phyloP scores from a whole-genome alignment of 2,888 invertebrate genomes.

The Antitype chi region DNA sequence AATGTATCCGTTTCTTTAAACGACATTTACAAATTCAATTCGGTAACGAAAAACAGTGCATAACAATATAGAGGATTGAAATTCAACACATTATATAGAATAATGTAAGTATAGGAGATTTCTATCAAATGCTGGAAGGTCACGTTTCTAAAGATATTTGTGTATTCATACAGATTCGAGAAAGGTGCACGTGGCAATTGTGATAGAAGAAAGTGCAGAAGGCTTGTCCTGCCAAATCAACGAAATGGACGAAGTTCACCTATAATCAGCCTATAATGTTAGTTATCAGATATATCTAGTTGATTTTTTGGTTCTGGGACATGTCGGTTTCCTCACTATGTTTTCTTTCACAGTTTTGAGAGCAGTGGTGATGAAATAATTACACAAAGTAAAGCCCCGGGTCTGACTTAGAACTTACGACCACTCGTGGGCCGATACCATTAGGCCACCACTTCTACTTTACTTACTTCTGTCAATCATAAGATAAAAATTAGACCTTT shows the following conservation, averaged over 20 bases:
- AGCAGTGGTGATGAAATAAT: too few relatives aligned
- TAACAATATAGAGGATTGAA: constrained; percentile 19
- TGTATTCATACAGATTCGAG: constrained; percentile 39
- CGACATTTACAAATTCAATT: constrained; percentile 4
- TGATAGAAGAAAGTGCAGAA: constrained; percentile 21
- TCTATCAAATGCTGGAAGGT: constrained; percentile 21
- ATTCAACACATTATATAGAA: constrained; percentile 20
- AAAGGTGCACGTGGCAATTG: constrained; percentile 41
- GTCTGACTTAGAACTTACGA: too few relatives aligned
- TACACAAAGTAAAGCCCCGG: too few relatives aligned
- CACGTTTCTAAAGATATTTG: constrained; percentile 47
- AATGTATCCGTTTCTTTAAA: constrained; percentile 41
- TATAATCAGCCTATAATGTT: too few relatives aligned
- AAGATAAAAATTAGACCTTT: background rate
- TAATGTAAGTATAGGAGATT: background rate
- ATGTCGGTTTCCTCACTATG: too few relatives aligned
- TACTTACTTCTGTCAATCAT: background rate
- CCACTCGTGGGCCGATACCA: too few relatives aligned
- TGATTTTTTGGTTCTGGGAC: too few relatives aligned
- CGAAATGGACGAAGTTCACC: background rate
- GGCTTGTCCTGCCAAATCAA: background rate
- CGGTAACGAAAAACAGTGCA: constrained; percentile 14
- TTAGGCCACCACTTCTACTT: too few relatives aligned
- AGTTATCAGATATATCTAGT: too few relatives aligned
- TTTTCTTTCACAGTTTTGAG: too few relatives aligned